Evolutionary conservation across 2,113 vertebrate genomes (phyloP).

Genomic region (Oreocharis arfaki): DNA sequence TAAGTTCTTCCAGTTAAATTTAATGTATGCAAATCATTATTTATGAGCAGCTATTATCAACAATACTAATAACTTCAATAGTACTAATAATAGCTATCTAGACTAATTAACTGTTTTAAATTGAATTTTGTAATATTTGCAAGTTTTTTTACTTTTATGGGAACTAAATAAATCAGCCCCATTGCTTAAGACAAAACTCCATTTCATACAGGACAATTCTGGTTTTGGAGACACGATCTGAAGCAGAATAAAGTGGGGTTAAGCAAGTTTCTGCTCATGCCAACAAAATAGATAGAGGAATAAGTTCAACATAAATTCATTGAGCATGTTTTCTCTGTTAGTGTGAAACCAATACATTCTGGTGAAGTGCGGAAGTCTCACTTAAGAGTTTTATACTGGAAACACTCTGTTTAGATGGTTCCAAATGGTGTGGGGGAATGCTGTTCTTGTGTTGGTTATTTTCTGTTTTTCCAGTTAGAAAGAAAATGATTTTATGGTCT

Average conservation of each 20-base stretch:
- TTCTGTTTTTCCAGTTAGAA: background rate
- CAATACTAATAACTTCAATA: background rate
- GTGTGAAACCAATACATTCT: background rate
- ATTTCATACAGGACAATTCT: background rate
- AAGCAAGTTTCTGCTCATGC: background rate
- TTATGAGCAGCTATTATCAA: constrained; percentile 30
- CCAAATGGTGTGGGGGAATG: background rate
- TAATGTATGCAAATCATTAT: constrained; percentile 37
- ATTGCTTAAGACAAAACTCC: background rate
- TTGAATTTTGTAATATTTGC: constrained; percentile 19
- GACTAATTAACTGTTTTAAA: constrained; percentile 26
- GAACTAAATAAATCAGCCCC: background rate
- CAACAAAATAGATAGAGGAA: background rate
- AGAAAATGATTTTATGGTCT: background rate
- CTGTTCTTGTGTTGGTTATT: background rate
- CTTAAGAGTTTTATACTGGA: background rate
- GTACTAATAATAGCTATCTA: background rate
- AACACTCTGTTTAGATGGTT: background rate
- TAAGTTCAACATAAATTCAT: background rate
- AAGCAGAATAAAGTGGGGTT: background rate
- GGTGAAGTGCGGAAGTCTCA: background rate
- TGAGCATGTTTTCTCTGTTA: background rate
- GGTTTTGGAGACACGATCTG: background rate
- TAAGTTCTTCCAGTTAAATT: constrained; percentile 10
- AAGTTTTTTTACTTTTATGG: background rate